These are phyloP conservation scores for Eulemur mongoz DNA, from an alignment of 2,797 vertebrate species.

Conservation along the genomic window DNA sequence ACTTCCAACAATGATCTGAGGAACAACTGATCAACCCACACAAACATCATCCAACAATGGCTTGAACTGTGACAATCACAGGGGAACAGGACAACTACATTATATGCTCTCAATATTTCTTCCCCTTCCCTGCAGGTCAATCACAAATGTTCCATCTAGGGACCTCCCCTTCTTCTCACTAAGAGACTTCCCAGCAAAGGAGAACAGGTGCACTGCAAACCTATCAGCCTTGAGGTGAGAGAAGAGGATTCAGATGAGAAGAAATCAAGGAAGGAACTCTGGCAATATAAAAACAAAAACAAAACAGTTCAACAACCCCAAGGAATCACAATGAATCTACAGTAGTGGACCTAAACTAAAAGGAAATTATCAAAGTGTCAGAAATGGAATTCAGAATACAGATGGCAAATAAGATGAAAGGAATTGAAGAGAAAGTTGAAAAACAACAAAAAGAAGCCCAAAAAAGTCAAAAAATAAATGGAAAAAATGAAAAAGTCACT, in stretches of 20 bases:
- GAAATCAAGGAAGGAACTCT: background rate
- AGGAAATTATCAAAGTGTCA: background rate
- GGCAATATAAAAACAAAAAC: background rate
- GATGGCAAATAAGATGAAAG: background rate
- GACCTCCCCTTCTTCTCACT: background rate
- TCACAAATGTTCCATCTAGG: background rate
- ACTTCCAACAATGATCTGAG: background rate
- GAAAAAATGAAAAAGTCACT: background rate
- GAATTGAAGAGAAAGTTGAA: background rate
- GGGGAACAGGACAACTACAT: background rate
- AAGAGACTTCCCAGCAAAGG: background rate
- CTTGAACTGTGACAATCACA: background rate
- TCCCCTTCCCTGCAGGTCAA: background rate
- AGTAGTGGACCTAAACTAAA: background rate
- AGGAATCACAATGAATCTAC: background rate
- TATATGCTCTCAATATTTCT: background rate
- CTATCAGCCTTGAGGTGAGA: background rate
- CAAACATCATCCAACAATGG: background rate
- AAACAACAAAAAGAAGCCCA: background rate
- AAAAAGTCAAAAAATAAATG: background rate
- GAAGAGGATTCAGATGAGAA: background rate
- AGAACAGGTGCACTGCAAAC: background rate
- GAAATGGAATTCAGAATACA: background rate
- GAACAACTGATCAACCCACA: background rate
- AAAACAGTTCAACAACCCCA: background rate